Evolutionary conservation across 1,140 invertebrate genomes (phyloP).

Genomic region (Chymomyza costata): DNA sequence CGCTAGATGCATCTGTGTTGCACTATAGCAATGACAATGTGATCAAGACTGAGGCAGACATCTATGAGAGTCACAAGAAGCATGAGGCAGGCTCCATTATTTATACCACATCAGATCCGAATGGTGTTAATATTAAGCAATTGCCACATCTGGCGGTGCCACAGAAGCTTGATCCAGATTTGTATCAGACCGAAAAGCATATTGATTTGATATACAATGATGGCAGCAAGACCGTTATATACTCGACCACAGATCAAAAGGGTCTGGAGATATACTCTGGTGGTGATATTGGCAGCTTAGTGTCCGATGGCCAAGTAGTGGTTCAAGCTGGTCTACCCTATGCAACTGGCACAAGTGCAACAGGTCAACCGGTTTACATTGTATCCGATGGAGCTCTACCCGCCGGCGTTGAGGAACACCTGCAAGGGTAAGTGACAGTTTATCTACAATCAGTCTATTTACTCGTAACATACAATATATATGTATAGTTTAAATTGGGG

Average conservation of each 20-base stretch:
- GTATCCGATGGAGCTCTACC: slow-evolving; percentile 58
- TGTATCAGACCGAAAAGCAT: slow-evolving; percentile 68
- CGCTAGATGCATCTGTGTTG: slow-evolving; percentile 65
- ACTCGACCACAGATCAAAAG: slow-evolving; percentile 80
- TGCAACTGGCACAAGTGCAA: slow-evolving; percentile 52
- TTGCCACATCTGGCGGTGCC: slow-evolving; percentile 77
- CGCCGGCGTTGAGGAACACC: slow-evolving; percentile 60
- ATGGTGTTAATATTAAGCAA: slow-evolving; percentile 77
- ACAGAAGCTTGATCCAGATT: slow-evolving; percentile 63
- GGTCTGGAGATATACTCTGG: slow-evolving; percentile 76
- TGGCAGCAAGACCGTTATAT: slow-evolving; percentile 87
- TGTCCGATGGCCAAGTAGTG: slow-evolving; percentile 71
- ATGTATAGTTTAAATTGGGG: slow-evolving; percentile 17
- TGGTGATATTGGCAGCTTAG: slow-evolving; percentile 76
- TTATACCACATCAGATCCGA: slow-evolving; percentile 69
- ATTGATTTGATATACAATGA: slow-evolving; percentile 89
- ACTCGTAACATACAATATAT: too few relatives aligned
- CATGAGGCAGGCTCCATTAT: slow-evolving; percentile 69
- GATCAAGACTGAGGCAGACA: slow-evolving; percentile 70
- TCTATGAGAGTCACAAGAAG: slow-evolving; percentile 73
- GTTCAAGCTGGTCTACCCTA: slow-evolving; percentile 69
- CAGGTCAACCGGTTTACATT: slow-evolving; percentile 71
- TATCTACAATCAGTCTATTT: too few relatives aligned
- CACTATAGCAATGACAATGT: slow-evolving; percentile 67
- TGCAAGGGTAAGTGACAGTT: slow-evolving; percentile 74